Percentiles rank a stretch among this genome's conserved stretches.
phyloP scores from a whole-genome alignment of 2,888 invertebrate species.

The Zootermopsis nevadensis region DNA sequence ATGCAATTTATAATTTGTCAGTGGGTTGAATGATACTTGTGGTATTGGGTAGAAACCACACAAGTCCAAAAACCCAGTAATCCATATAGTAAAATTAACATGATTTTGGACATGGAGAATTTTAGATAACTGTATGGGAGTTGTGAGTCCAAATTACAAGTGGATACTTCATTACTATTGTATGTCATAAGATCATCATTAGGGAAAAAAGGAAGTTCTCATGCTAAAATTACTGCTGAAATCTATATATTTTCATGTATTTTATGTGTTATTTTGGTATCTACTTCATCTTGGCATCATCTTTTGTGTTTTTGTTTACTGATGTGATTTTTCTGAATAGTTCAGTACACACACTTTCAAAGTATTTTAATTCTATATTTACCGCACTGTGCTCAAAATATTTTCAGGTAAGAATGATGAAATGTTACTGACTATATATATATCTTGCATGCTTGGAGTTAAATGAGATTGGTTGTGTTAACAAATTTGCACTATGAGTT shows the following conservation, averaged over 20 bases:
- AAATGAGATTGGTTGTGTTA: background rate
- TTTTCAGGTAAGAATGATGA: background rate
- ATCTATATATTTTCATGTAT: background rate
- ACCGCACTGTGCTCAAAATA: background rate
- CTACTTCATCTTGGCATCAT: background rate
- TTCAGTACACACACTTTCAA: background rate
- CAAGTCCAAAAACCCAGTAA: no score
- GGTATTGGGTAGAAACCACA: slow-evolving; percentile 16
- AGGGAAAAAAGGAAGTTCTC: no score
- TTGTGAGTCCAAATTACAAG: no score
- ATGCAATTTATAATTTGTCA: slow-evolving; percentile 14
- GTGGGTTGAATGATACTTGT: slow-evolving; percentile 26
- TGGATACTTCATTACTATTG: no score
- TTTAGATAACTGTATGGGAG: no score
- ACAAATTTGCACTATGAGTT: background rate
- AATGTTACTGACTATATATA: no score
- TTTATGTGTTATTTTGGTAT: background rate
- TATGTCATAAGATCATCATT: no score
- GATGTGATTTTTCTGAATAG: background rate
- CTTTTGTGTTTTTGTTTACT: background rate
- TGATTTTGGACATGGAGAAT: no score
- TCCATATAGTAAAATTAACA: no score
- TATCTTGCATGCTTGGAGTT: no score
- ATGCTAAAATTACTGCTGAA: no score
- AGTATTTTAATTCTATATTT: background rate